Evolutionary conservation across 2,797 vertebrate species (phyloP).

Genomic region (Rhynchotus rufescens): DNA sequence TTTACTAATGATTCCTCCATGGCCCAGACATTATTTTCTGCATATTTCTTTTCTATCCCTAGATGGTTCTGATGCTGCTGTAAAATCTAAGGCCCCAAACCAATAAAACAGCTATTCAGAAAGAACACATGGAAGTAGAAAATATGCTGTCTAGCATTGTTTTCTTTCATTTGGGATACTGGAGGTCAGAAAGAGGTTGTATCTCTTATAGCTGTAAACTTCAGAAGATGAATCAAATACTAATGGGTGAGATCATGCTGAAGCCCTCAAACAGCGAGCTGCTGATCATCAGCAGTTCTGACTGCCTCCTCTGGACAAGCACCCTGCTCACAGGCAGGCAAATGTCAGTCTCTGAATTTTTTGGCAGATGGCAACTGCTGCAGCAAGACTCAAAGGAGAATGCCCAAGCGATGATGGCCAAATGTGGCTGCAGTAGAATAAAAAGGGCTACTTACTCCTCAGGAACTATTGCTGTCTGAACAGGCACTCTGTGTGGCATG

Average conservation of each 20-base stretch:
- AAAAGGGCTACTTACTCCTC: not conserved
- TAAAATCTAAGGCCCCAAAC: not conserved
- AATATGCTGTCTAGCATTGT: not conserved
- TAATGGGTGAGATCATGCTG: not conserved
- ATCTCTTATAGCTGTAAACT: not conserved
- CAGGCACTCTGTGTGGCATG: not conserved
- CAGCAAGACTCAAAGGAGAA: not conserved
- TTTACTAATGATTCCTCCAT: conserved; percentile 15
- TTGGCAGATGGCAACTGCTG: not conserved
- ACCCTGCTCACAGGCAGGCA: not conserved
- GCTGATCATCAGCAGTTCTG: not conserved
- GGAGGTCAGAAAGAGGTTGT: not conserved
- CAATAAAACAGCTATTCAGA: not conserved
- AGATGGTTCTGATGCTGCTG: not conserved
- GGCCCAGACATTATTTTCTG: not conserved
- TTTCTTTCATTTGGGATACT: not conserved
- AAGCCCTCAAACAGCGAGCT: not conserved
- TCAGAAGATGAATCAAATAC: not conserved
- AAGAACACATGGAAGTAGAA: not conserved
- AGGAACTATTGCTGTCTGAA: not conserved
- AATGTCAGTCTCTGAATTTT: not conserved
- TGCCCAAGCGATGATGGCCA: not conserved
- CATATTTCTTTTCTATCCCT: not conserved
- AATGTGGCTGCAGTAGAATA: not conserved
- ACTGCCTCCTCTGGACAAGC: not conserved